These are phyloP conservation scores for Tetramorium alpestre DNA, from an alignment of 1,140 invertebrate genomes.

Conservation along the genomic window DNA sequence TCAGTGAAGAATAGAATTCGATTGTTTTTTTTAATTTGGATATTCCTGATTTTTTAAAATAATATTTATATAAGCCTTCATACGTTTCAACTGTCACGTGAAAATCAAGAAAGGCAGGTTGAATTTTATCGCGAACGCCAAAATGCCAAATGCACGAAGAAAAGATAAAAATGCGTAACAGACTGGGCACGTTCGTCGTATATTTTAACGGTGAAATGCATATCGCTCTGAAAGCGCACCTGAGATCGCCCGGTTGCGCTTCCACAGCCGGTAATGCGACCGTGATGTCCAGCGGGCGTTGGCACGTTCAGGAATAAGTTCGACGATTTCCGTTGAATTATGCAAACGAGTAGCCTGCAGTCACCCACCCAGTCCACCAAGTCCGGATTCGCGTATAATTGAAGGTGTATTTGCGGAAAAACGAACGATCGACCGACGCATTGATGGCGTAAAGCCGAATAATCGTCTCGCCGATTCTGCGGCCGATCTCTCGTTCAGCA, in stretches of 20 bases:
- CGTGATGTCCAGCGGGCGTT: conserved; percentile 1
- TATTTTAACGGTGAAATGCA: conserved; percentile 30
- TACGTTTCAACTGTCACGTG: not conserved
- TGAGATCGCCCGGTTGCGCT: not conserved
- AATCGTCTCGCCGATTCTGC: not conserved
- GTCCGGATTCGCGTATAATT: conserved; percentile 60
- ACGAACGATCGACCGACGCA: conserved; percentile 3
- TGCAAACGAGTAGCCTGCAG: conserved; percentile 62
- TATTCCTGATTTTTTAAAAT: not conserved
- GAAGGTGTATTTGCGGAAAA: conserved; percentile 59
- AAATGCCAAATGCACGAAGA: not conserved
- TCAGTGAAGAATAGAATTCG: not conserved
- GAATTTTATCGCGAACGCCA: not conserved
- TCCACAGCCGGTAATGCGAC: not conserved
- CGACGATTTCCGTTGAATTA: conserved; percentile 69
- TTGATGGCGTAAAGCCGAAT: conserved; percentile 15
- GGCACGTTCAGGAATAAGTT: conserved; percentile 36
- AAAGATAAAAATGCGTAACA: conserved; percentile 11
- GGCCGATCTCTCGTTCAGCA: not conserved
- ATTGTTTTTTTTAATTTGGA: not conserved
- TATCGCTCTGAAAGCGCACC: conserved; percentile 1
- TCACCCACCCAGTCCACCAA: conserved; percentile 16
- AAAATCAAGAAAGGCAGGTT: not conserved
- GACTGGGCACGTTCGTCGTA: not conserved
- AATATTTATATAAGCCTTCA: not conserved